Conservation (phyloP, 2,888 invertebrate species). For the Scaptodrosophila latifasciaeformis region DNA sequence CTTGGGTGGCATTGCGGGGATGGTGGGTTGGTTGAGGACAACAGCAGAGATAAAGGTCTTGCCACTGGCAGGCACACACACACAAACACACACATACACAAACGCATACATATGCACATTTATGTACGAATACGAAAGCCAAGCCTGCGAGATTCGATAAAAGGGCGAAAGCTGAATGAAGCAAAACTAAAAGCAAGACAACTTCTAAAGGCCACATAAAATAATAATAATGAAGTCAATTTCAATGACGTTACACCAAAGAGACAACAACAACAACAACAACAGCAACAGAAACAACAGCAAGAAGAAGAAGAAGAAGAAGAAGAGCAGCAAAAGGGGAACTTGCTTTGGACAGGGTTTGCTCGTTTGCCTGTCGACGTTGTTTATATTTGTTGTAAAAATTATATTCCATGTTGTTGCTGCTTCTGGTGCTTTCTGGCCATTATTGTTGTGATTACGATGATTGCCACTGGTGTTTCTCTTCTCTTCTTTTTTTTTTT, state of each 20-base stretch:
- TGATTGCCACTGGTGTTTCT: conserved; percentile 21
- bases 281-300: too few relatives aligned
- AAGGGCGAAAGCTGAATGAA: too few relatives aligned
- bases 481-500: conserved; percentile 26
- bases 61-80: too few relatives aligned
- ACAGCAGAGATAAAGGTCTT: too few relatives aligned
- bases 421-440: too few relatives aligned
- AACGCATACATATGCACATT: too few relatives aligned
- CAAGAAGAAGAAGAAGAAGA: too few relatives aligned
- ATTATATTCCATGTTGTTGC: conserved; percentile 34
- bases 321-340: not conserved
- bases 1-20: too few relatives aligned
- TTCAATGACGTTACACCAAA: conserved; percentile 45
- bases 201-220: conserved; percentile 40
- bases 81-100: too few relatives aligned
- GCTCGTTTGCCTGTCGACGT: not conserved
- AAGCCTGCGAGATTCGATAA: too few relatives aligned
- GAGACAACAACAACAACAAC: conserved; percentile 16
- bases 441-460: conserved; percentile 22
- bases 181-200: conserved; percentile 8
- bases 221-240: conserved; percentile 61
- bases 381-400: conserved; percentile 34
- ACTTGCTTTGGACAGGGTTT: not conserved
- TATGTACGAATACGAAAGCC: too few relatives aligned
- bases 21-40: too few relatives aligned